These are phyloP conservation scores for Heliconius charithonia DNA, from an alignment of 2,888 invertebrate species.

Conservation along the genomic window DNA sequence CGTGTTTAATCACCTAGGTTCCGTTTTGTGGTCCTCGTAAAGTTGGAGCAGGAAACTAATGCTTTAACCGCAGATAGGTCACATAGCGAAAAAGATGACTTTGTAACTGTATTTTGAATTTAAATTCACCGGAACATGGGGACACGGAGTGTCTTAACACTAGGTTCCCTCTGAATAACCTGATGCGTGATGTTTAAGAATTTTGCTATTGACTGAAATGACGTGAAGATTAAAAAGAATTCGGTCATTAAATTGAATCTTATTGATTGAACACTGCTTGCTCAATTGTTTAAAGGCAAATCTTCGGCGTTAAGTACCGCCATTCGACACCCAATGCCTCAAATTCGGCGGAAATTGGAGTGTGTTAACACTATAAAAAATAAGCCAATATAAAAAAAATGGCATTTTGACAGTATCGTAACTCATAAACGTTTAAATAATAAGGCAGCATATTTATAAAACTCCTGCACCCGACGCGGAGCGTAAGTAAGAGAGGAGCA, in stretches of 20 bases:
- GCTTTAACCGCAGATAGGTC: conserved; percentile 76
- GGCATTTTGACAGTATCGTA: not conserved
- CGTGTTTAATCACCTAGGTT: conserved; percentile 73
- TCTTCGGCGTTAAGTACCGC: too few relatives aligned
- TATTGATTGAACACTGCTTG: too few relatives aligned
- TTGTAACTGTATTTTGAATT: conserved; percentile 46
- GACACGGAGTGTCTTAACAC: not conserved
- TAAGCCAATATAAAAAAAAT: not conserved
- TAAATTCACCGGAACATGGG: not conserved
- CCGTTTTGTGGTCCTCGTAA: conserved; percentile 59
- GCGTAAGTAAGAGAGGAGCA: conserved; percentile 12
- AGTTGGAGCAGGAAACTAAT: conserved; percentile 73
- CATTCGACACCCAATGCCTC: too few relatives aligned
- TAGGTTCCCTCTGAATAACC: not conserved
- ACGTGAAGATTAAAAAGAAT: too few relatives aligned
- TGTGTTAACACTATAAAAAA: too few relatives aligned
- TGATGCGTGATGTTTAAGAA: not conserved
- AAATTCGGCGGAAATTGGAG: too few relatives aligned
- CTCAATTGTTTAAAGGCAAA: too few relatives aligned
- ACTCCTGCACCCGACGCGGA: conserved; percentile 23
- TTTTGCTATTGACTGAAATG: too few relatives aligned
- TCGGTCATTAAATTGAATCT: too few relatives aligned
- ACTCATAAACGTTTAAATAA: conserved; percentile 36
- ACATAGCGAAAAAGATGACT: conserved; percentile 51
- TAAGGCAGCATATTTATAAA: conserved; percentile 38